Conservation (phyloP, 2,888 invertebrate genomes). For the Sipha maydis region DNA sequence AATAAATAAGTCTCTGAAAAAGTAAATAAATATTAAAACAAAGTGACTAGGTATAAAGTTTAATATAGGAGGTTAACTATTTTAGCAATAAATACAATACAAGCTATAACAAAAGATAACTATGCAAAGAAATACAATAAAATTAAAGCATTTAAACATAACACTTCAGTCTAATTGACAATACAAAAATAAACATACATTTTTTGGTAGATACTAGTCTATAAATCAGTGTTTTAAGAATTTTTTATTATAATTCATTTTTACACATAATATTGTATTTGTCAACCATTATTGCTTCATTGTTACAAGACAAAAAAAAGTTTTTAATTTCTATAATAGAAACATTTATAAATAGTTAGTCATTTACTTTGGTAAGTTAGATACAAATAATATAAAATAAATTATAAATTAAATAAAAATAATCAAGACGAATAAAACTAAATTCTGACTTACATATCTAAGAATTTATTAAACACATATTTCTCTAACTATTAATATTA, state of each 20-base stretch:
- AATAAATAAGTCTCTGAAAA: slow-evolving; percentile 5
- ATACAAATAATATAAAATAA: neutral
- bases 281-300: neutral
- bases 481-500: too few species aligned
- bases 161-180: slow-evolving; percentile 46
- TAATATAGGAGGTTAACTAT: slow-evolving; percentile 26
- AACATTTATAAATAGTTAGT: neutral
- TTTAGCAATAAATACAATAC: neutral
- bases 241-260: neutral
- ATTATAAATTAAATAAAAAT: neutral
- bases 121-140: slow-evolving; percentile 30
- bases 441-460: neutral
- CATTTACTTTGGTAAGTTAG: slow-evolving; percentile 5
- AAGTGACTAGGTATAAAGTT: slow-evolving; percentile 27
- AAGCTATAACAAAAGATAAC: neutral
- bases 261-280: neutral
- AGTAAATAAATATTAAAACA: slow-evolving; percentile 18
- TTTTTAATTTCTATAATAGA: neutral
- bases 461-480: neutral
- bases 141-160: slow-evolving; percentile 39
- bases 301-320: neutral
- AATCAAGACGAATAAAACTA: neutral
- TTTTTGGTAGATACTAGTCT: neutral
- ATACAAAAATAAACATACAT: slow-evolving; percentile 21
- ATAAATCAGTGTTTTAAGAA: neutral